phyloP scores from a whole-genome alignment of 1,140 invertebrate species.

The Tetramorium simillimum region DNA sequence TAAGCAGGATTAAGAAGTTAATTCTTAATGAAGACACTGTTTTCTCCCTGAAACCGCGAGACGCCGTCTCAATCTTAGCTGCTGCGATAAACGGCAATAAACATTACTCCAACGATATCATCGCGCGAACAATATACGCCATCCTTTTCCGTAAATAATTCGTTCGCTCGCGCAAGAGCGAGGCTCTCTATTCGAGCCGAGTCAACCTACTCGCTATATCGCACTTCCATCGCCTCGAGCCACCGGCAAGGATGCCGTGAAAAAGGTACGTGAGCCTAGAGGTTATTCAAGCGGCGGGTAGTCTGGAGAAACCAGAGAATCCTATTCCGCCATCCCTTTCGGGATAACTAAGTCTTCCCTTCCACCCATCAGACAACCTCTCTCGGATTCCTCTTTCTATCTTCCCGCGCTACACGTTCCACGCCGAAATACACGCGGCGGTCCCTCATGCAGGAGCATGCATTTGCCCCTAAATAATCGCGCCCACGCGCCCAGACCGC shows the following conservation, averaged over 20 bases:
- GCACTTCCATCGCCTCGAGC: constrained; percentile 45
- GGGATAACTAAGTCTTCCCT: constrained; percentile 74
- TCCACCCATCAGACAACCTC: constrained; percentile 56
- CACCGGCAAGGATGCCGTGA: constrained; percentile 30
- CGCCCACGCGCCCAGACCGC: constrained; percentile 26
- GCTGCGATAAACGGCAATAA: background rate
- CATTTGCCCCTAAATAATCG: constrained; percentile 69
- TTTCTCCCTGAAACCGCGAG: background rate
- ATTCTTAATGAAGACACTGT: background rate
- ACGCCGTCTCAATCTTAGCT: background rate
- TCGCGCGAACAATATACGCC: background rate
- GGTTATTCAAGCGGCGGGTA: constrained; percentile 28
- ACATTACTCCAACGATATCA: background rate
- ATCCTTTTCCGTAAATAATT: constrained; percentile 16
- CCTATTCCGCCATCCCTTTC: constrained; percentile 65
- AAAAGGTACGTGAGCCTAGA: constrained; percentile 64
- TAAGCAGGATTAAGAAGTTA: background rate
- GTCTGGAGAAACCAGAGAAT: constrained; percentile 64
- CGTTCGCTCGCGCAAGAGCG: background rate
- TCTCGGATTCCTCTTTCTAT: constrained; percentile 37
- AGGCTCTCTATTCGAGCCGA: background rate
- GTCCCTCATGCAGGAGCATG: background rate
- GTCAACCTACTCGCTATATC: constrained; percentile 41
- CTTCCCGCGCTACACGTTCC: background rate
- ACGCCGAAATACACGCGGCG: background rate